phyloP scores from a whole-genome alignment of 2,888 invertebrate species.

The Steinernema scapterisci region DNA sequence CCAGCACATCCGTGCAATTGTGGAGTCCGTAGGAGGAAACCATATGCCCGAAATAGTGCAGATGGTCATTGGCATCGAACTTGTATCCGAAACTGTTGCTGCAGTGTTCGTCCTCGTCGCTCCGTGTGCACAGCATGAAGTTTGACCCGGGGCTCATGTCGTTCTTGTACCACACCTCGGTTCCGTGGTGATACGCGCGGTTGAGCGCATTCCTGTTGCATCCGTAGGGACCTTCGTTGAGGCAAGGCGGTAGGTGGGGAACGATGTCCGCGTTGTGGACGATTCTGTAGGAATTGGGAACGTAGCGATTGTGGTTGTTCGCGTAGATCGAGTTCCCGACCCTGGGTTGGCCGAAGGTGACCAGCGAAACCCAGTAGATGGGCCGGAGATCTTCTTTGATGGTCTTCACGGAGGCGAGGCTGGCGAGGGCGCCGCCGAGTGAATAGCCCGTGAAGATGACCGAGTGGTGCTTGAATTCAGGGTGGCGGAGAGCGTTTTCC shows the following conservation, averaged over 20 bases:
- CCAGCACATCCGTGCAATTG: conserved; percentile 17
- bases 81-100: conserved; percentile 22
- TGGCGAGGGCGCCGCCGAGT: conserved; percentile 43
- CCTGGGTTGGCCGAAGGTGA: conserved; percentile 47
- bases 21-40: conserved; percentile 5
- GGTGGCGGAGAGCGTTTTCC: conserved; percentile 34
- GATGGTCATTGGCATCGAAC: conserved; percentile 35
- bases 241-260: conserved; percentile 46
- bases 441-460: conserved; percentile 44
- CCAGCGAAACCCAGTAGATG: conserved; percentile 34
- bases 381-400: conserved; percentile 17
- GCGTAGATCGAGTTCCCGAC: conserved; percentile 45
- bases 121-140: conserved; percentile 33
- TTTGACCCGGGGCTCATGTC: conserved; percentile 36
- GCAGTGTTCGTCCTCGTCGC: conserved; percentile 38
- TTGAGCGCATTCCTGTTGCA: conserved; percentile 26
- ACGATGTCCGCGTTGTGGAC: conserved; percentile 45
- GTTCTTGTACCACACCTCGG: conserved; percentile 40
- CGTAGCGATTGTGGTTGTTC: conserved; percentile 37
- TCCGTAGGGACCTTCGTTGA: not conserved
- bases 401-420: conserved; percentile 39
- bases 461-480: conserved; percentile 20
- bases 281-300: conserved; percentile 38
- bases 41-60: conserved; percentile 35
- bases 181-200: conserved; percentile 41